These are phyloP conservation scores for Eulithis prunata DNA, from an alignment of 2,888 invertebrate species.

Conservation along the genomic window DNA sequence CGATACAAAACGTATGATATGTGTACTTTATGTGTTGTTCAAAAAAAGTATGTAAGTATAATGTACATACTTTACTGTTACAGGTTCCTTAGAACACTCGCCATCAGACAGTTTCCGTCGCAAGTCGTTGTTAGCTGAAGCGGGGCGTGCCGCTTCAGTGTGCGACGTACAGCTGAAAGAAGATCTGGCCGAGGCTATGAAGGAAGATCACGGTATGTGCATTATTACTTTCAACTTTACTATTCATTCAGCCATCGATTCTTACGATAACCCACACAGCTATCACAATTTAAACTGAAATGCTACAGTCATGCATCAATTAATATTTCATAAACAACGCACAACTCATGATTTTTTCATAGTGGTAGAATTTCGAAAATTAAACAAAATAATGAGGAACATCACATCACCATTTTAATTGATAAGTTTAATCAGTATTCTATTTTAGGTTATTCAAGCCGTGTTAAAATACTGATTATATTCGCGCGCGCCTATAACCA, in stretches of 20 bases:
- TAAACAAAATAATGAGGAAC: background rate
- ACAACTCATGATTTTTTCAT: background rate
- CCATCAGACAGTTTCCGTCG: slow-evolving; percentile 92
- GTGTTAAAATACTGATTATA: slow-evolving; percentile 10
- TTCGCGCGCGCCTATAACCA: slow-evolving; percentile 19
- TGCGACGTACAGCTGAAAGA: slow-evolving; percentile 93
- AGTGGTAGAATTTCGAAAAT: background rate
- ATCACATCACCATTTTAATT: slow-evolving; percentile 5
- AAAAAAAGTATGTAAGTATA: too few relatives aligned
- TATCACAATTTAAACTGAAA: too few relatives aligned
- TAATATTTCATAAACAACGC: too few relatives aligned
- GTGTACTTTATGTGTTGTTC: too few relatives aligned
- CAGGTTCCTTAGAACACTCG: slow-evolving; percentile 96
- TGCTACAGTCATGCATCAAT: too few relatives aligned
- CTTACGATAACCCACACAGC: too few relatives aligned
- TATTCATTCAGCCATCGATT: too few relatives aligned
- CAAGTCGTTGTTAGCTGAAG: slow-evolving; percentile 75
- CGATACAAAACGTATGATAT: too few relatives aligned
- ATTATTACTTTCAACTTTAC: background rate
- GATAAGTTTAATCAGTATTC: slow-evolving; percentile 23
- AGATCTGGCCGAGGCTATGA: slow-evolving; percentile 97
- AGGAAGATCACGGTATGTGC: slow-evolving; percentile 86
- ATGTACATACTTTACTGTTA: background rate
- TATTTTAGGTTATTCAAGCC: slow-evolving; percentile 12
- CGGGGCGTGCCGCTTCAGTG: slow-evolving; percentile 70